phyloP scores from a whole-genome alignment of 2,888 invertebrate species.

The Mesochorus sp. region DNA sequence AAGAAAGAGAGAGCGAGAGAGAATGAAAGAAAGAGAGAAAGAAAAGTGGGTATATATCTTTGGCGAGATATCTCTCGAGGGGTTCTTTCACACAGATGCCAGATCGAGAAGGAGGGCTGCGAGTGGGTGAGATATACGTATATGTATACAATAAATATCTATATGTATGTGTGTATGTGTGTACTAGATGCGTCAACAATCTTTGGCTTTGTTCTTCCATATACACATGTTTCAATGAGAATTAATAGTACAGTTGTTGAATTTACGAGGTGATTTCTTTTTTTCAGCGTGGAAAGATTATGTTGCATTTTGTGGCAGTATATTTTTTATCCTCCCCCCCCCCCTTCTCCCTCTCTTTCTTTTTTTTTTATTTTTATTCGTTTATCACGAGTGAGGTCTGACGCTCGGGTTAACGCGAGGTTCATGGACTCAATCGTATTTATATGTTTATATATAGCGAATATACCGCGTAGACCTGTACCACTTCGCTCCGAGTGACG shows the following conservation, averaged over 20 bases:
- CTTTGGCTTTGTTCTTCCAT: slow-evolving; percentile 29
- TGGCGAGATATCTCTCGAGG: slow-evolving; percentile 51
- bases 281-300: neutral
- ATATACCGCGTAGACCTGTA: slow-evolving; percentile 49
- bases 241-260: neutral
- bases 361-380: neutral
- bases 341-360: too few relatives aligned
- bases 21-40: too few relatives aligned
- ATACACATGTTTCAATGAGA: neutral
- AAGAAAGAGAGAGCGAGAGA: neutral
- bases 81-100: slow-evolving; percentile 27
- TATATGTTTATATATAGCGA: slow-evolving; percentile 15
- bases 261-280: neutral
- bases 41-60: slow-evolving; percentile 43
- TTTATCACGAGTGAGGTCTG: neutral
- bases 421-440: slow-evolving; percentile 4
- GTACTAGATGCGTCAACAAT: slow-evolving; percentile 44
- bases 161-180: too few relatives aligned
- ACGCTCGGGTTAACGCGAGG: neutral
- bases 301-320: neutral
- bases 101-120: slow-evolving; percentile 15
- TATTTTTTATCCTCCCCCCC: too few relatives aligned
- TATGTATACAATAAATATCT: too few relatives aligned
- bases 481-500: slow-evolving; percentile 68
- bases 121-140: slow-evolving; percentile 15